Base-by-base conservation (phyloP, 2,113 vertebrate genomes). In the Callospermophilus lateralis region DNA sequence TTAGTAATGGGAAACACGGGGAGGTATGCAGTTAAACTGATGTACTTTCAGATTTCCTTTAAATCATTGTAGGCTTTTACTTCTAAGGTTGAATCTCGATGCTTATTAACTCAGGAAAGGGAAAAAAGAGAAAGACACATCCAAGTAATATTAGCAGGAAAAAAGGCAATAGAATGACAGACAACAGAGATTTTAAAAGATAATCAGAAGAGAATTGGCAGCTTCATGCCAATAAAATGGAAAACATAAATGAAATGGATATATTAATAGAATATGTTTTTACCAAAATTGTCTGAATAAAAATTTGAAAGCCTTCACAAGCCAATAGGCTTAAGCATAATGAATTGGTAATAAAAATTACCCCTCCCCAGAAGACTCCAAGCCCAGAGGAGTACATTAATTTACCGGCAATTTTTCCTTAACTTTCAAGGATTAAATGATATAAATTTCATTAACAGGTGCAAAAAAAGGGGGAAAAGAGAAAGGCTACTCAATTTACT, bases 281-380 rank as follows among this genome's bases (percentile, higher is more conserved):
- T 81, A 89, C 83, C 22, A 63, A 92, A 81, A 77, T 95, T 83
- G 3, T 73, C 73, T 92, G 45, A 96, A 72, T 24, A 96, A 89
- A 93, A 91, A 73, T 53, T 58, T 48, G 13, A 61, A 97, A 83
- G 63, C 6, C 3, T 72, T 89, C 34, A 51, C 83, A 63, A 97
- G 45, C 24, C 11, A 96, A 73, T 58, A 87, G 67, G 2, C 28
- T 74, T 89, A 89, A 89, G 45, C 30, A 89, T 63, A 78, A 37
- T 67, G 28, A 92, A 89, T 39, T 83, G 48, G 30, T 86, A 89
- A 73, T 89, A 93, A 90, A 95, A 93, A 45, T 34, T 84, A 73
- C n/a, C 16, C 11, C 19, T 13, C 34, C 4, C 22, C 13, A 58
- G 13, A 42, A 76, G 15, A 77, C 28, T 78, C 8, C 2, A 91